These are phyloP conservation scores for Eublepharis macularius DNA, from an alignment of 2,113 vertebrate genomes.

Conservation along the genomic window DNA sequence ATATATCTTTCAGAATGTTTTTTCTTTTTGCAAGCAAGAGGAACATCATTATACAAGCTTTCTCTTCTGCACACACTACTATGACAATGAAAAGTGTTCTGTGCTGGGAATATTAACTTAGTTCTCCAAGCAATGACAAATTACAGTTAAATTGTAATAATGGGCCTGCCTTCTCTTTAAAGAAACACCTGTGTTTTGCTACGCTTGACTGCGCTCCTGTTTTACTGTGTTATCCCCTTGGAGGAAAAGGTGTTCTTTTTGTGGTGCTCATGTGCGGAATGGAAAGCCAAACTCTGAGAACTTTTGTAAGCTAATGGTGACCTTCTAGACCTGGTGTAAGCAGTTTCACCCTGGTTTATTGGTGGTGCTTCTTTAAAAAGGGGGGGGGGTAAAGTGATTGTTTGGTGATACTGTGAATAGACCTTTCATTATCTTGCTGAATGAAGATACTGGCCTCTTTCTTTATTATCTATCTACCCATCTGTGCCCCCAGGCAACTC, in stretches of 20 bases:
- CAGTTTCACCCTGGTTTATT: neutral
- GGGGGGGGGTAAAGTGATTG: neutral
- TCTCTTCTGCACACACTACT: neutral
- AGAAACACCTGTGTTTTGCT: slow-evolving; percentile 7
- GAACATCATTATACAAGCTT: neutral
- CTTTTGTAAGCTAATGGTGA: neutral
- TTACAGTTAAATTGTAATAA: slow-evolving; percentile 25
- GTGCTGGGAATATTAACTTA: slow-evolving; percentile 23
- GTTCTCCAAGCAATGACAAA: slow-evolving; percentile 12
- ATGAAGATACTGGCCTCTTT: neutral
- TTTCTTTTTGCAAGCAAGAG: neutral
- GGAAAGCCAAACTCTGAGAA: neutral
- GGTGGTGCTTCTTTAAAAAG: neutral
- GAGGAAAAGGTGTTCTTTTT: neutral
- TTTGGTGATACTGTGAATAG: neutral
- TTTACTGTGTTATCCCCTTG: neutral
- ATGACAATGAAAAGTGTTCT: neutral
- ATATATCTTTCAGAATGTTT: neutral
- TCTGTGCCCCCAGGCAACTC: neutral
- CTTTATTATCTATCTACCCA: neutral
- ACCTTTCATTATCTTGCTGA: neutral
- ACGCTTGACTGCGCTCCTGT: neutral
- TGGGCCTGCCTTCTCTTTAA: slow-evolving; percentile 2
- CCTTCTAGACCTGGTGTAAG: neutral
- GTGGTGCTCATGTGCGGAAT: neutral